Evolutionary conservation across 2,113 vertebrate genomes (phyloP).

Genomic region (Melanerpes formicivorus): DNA sequence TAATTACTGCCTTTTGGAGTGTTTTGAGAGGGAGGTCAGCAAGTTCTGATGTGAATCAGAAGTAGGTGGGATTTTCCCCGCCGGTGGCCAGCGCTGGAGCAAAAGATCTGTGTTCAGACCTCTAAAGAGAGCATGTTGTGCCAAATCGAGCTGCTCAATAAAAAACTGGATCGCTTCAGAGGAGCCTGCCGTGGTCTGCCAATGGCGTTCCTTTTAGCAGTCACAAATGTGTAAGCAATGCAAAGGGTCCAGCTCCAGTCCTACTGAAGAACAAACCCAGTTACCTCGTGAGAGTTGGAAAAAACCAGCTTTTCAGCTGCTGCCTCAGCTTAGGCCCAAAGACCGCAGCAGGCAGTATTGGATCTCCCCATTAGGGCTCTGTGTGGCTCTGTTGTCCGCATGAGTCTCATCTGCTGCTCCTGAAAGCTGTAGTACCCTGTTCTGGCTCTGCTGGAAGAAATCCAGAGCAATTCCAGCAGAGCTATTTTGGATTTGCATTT

Average conservation of each 20-base stretch:
- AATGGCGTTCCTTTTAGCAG: not conserved
- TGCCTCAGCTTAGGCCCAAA: not conserved
- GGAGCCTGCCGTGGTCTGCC: not conserved
- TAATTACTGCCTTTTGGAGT: constrained; percentile 14
- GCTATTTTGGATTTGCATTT: constrained; percentile 42
- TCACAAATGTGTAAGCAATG: not conserved
- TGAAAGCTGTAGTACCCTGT: constrained; percentile 20
- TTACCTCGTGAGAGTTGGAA: not conserved
- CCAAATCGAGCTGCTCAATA: constrained; percentile 11
- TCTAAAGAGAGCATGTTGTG: not conserved
- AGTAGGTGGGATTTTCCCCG: not conserved
- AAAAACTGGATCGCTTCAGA: constrained; percentile 24
- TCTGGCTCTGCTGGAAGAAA: constrained; percentile 40
- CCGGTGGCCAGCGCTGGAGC: not conserved
- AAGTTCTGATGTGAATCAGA: not conserved
- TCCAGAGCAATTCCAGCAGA: not conserved
- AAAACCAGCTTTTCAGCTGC: not conserved
- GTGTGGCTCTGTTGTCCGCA: not conserved
- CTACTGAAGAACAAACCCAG: not conserved
- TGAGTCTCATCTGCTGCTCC: constrained; percentile 26
- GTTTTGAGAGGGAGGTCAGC: not conserved
- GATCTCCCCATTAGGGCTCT: not conserved
- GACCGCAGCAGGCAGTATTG: not conserved
- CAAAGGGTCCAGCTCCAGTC: not conserved
- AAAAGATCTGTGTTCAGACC: not conserved